These are phyloP conservation scores for Mesoclemmys tuberculata DNA, from an alignment of 2,113 vertebrate genomes.

Conservation along the genomic window DNA sequence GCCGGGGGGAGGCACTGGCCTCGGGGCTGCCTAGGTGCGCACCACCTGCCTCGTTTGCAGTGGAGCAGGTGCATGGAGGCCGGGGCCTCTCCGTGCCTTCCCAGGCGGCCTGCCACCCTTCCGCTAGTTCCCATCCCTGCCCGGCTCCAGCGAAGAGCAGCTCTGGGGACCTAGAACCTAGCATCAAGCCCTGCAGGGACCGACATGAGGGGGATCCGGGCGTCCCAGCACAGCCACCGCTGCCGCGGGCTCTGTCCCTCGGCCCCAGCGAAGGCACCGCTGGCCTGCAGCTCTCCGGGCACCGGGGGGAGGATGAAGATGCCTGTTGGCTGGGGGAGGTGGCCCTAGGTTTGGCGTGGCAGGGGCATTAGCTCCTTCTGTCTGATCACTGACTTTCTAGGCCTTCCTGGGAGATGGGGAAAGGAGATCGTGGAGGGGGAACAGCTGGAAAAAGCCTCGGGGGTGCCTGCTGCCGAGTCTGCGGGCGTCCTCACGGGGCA, in stretches of 20 bases:
- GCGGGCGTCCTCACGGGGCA: not conserved
- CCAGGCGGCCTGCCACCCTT: not conserved
- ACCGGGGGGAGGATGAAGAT: not conserved
- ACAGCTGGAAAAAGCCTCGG: not conserved
- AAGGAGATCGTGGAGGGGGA: no score
- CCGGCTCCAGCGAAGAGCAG: not conserved
- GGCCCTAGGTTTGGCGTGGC: not conserved
- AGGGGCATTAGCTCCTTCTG: no score
- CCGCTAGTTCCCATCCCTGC: not conserved
- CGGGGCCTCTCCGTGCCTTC: not conserved
- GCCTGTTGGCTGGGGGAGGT: not conserved
- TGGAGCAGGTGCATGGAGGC: not conserved
- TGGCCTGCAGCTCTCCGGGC: not conserved
- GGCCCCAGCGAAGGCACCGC: not conserved
- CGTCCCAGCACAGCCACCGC: not conserved
- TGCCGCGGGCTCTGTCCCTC: no score
- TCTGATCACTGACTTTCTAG: fast-evolving
- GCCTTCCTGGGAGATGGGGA: not conserved
- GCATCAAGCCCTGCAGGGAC: no score
- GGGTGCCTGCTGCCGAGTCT: not conserved
- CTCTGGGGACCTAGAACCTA: not conserved
- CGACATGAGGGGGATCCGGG: not conserved
- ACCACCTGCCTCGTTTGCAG: not conserved
- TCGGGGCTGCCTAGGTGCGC: no score
- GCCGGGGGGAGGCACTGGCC: not conserved